These are phyloP conservation scores for Papilio helenus DNA, from an alignment of 1,140 invertebrate genomes.

Conservation along the genomic window DNA sequence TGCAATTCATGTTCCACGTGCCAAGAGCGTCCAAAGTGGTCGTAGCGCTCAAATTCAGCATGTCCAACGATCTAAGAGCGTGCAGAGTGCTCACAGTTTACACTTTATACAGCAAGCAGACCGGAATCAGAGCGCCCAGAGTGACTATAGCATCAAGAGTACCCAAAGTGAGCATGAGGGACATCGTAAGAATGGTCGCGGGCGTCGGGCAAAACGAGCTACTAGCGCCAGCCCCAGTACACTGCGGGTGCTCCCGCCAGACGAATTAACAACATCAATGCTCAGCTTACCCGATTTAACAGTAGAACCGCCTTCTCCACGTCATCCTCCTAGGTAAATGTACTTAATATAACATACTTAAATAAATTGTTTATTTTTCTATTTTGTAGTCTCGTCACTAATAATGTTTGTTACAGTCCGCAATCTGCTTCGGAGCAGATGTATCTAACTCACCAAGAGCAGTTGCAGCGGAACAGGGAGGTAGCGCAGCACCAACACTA, in stretches of 20 bases:
- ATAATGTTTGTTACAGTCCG: constrained; percentile 45
- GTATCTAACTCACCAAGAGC: constrained; percentile 63
- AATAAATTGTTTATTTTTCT: no score
- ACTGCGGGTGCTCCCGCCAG: constrained; percentile 88
- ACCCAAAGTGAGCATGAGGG: not conserved
- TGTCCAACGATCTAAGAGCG: constrained; percentile 2
- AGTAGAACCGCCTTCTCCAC: constrained; percentile 53
- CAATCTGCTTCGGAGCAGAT: constrained; percentile 61
- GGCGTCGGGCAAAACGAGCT: constrained; percentile 35
- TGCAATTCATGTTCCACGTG: not conserved
- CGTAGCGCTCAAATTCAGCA: constrained; percentile 2
- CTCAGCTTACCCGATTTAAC: constrained; percentile 77
- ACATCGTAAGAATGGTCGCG: constrained; percentile 36
- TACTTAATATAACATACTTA: no score
- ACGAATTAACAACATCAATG: constrained; percentile 81
- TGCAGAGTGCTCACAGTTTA: not conserved
- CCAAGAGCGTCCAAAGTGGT: not conserved
- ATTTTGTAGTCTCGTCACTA: not conserved
- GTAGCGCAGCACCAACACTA: constrained; percentile 57
- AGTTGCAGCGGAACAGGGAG: constrained; percentile 54
- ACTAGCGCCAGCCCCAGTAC: constrained; percentile 83
- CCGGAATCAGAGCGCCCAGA: not conserved
- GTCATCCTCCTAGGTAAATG: constrained; percentile 46
- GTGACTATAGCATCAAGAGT: not conserved
- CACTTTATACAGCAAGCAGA: not conserved